Base-by-base conservation (phyloP, 2,888 invertebrate genomes). In the Panopea generosa region DNA sequence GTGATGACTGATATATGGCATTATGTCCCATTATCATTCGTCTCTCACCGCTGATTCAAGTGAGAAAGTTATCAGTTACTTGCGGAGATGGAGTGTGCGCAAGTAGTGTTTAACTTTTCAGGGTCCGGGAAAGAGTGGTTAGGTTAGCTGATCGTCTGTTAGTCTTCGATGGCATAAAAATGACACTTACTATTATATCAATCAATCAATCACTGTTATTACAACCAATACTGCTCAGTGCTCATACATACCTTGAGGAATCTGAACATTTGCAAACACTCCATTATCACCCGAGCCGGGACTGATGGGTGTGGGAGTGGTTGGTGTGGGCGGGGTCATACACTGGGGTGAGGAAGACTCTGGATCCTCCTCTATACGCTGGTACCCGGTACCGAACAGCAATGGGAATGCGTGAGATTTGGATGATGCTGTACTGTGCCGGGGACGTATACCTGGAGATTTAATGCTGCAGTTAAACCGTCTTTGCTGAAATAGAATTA, bases 391-490 rank as follows among this genome's bases (percentile, higher is more conserved):
- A 27, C 78, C 77, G 80, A 86, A 80, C 38, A 85, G 52, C 61
- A 82, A 55, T 47, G 86, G 82, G 62, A 86, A 82, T 24, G 85
- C 77, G 57, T 87, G 89, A 59, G 86, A 83, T 50, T 84, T 86
- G 53, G 88, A 84, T 40, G 71, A 62, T 7, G 69, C 63, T 53
- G 76, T 55, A 62, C 47, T 68, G 53, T 87, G 85, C 22, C 95
- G 93, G 53, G 96, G 95, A 92, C 98, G 98, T 85, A 97, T 96
- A 4, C 97, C 97, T 0, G 97, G 97, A 40, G 96, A 97, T 93
- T 98, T 98, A 84, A 98, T 93, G 63, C 96, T 95, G 87, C 97
- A 94, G 65, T 96, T 96, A 2, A 96, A 97, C 92, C 95, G 95
- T 40, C 97, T 95, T 0, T 96, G 95, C 96, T 96, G 57, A 24